Evolutionary conservation across 2,797 vertebrate species (phyloP).

Genomic region (Tokudaia muenninki): DNA sequence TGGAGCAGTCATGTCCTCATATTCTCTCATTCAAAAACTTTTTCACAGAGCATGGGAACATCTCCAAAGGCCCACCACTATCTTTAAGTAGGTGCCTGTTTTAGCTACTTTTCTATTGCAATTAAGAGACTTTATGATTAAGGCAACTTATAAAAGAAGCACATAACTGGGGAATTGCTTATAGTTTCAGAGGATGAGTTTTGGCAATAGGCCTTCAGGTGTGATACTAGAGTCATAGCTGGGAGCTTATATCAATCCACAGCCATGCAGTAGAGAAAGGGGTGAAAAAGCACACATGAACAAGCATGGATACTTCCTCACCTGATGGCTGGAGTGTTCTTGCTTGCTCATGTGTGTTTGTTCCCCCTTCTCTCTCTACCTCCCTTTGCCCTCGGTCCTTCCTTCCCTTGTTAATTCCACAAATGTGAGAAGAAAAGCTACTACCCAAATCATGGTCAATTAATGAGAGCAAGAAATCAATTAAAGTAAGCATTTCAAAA

Average conservation of each 20-base stretch:
- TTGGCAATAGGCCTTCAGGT: neutral
- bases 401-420: neutral
- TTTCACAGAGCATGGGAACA: neutral
- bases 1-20: neutral
- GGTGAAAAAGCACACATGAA: neutral
- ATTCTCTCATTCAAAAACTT: neutral
- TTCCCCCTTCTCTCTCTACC: neutral
- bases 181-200: neutral
- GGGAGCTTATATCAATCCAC: neutral
- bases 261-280: neutral
- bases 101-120: neutral
- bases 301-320: neutral
- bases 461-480: neutral
- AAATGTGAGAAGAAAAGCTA: neutral
- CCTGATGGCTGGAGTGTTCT: neutral
- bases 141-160: neutral
- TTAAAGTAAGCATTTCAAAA: neutral
- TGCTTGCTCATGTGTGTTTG: neutral
- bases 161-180: neutral
- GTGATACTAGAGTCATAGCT: neutral
- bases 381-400: neutral
- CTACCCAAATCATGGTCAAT: neutral
- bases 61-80: neutral
- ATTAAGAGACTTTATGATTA: neutral
- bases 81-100: neutral